Conservation (phyloP, 1,140 invertebrate genomes). For the Agrilus planipennis region DNA sequence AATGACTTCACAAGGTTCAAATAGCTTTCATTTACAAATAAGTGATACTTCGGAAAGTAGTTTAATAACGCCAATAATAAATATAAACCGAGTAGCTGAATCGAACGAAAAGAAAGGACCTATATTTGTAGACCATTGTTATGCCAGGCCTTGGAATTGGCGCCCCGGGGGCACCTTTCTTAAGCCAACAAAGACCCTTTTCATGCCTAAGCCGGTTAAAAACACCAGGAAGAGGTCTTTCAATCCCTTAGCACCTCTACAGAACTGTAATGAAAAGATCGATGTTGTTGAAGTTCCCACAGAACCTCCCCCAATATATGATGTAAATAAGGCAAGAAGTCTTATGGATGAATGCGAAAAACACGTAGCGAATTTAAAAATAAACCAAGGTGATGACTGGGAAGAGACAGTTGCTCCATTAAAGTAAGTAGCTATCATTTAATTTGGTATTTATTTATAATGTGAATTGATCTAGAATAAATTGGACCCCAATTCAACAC, state of each 20-base stretch:
- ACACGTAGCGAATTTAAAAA: constrained; percentile 46
- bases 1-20: too few relatives aligned
- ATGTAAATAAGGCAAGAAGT: constrained; percentile 47
- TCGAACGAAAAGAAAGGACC: constrained; percentile 12
- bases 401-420: constrained; percentile 46
- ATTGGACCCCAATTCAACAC: constrained; percentile 54
- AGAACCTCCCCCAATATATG: constrained; percentile 40
- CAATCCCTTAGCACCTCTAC: constrained; percentile 15
- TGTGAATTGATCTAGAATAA: constrained; percentile 34
- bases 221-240: constrained; percentile 18
- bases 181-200: constrained; percentile 45
- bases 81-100: too few relatives aligned
- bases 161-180: constrained; percentile 53
- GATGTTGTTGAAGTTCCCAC: constrained; percentile 33
- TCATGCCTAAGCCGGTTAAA: constrained; percentile 26
- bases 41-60: too few relatives aligned
- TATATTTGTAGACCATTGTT: constrained; percentile 51
- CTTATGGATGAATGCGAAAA: constrained; percentile 64
- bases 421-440: background rate
- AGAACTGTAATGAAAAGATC: constrained; percentile 19
- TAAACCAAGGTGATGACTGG: constrained; percentile 50
- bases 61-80: too few relatives aligned
- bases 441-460: background rate
- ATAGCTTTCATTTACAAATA: too few relatives aligned
- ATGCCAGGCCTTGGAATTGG: constrained; percentile 58